Percentiles rank a stretch among this genome's conserved stretches.
Evolutionary conservation across 2,113 vertebrate species (phyloP).

Genomic region (Mustela nigripes): DNA sequence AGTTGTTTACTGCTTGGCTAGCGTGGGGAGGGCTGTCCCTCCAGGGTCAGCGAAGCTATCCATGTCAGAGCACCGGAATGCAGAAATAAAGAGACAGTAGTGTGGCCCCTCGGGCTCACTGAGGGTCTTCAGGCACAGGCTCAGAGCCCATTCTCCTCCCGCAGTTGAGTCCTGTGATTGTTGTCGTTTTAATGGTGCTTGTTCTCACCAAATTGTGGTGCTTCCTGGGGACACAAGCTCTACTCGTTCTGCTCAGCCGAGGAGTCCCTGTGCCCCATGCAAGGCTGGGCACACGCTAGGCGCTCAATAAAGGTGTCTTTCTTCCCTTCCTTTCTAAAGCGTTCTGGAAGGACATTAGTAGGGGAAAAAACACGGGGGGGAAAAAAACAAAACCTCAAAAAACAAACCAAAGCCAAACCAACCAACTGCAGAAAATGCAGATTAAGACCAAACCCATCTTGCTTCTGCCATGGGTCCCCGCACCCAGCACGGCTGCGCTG

Average conservation of each 20-base stretch:
- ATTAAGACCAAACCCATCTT: neutral
- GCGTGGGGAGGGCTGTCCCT: neutral
- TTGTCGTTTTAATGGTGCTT: too few species aligned
- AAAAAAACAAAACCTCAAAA: too few species aligned
- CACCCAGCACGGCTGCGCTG: accelerated
- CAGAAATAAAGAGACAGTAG: neutral
- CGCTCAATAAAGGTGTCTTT: neutral
- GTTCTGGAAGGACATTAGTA: neutral
- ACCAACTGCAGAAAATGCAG: neutral
- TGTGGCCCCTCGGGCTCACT: accelerated
- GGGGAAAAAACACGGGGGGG: neutral
- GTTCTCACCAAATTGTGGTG: too few species aligned
- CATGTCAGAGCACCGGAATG: neutral
- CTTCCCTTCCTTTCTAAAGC: neutral
- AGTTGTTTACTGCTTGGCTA: neutral
- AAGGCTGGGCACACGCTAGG: too few species aligned
- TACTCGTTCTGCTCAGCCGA: neutral
- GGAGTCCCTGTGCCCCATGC: neutral
- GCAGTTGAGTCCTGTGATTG: accelerated
- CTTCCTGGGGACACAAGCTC: neutral
- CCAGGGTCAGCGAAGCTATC: neutral
- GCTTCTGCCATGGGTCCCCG: neutral
- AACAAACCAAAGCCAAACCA: neutral
- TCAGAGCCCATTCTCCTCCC: neutral
- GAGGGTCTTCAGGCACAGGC: neutral